Evolutionary conservation across 2,113 vertebrate species (phyloP).

Genomic region (Engraulis encrasicolus): DNA sequence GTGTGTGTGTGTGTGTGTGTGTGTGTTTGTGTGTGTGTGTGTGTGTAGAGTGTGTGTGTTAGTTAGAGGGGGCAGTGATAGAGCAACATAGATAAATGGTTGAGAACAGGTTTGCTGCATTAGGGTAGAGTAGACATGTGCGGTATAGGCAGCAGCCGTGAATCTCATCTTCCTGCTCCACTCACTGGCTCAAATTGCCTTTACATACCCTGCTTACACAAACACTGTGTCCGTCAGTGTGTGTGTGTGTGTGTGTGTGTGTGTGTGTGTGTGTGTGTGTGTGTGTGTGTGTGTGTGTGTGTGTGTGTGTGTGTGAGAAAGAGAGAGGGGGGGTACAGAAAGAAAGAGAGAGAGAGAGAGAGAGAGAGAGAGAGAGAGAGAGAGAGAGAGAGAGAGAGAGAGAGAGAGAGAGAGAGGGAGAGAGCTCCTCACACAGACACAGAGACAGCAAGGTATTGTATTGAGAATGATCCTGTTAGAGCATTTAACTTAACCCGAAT

Average conservation of each 20-base stretch:
- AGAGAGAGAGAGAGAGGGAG: neutral
- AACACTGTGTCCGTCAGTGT: neutral
- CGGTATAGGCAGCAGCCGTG: neutral
- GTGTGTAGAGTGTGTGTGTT: too few species aligned
- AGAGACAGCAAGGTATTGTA: neutral
- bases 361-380: neutral
- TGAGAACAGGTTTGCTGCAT: constrained; percentile 13
- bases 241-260: neutral
- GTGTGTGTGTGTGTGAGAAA: neutral
- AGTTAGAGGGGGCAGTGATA: neutral
- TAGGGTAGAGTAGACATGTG: neutral
- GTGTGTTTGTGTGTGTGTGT: too few species aligned
- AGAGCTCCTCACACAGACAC: too few species aligned
- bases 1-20: too few species aligned
- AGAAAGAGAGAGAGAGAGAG: neutral
- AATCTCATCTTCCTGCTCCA: neutral
- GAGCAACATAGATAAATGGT: neutral
- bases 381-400: neutral
- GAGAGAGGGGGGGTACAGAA: too few species aligned
- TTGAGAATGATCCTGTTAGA: neutral
- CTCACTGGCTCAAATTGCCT: neutral
- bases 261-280: neutral
- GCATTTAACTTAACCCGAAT: constrained; percentile 2
- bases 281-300: neutral
- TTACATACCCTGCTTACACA: neutral